Evolutionary conservation across 2,888 invertebrate genomes (phyloP).

Genomic region (Troides aeacus): DNA sequence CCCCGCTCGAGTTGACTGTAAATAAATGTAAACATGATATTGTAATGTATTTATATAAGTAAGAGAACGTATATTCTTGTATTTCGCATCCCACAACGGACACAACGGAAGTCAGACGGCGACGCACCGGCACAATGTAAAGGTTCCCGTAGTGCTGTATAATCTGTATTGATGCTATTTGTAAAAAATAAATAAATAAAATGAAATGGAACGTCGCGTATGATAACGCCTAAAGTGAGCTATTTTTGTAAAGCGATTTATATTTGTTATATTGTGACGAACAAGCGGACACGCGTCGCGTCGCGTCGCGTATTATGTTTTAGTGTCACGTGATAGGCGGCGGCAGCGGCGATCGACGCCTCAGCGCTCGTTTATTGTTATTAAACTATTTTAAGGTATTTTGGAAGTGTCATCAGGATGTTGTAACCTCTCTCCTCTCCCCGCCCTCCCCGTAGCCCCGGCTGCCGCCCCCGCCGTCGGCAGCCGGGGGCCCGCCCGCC

Average conservation of each 20-base stretch:
- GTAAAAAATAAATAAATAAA: too few relatives aligned
- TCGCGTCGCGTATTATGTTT: constrained; percentile 7
- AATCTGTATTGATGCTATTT: too few relatives aligned
- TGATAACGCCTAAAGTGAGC: constrained; percentile 5
- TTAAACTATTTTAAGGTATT: constrained; percentile 39
- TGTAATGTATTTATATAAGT: too few relatives aligned
- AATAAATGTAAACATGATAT: too few relatives aligned
- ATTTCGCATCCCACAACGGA: too few relatives aligned
- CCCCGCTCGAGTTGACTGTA: too few relatives aligned
- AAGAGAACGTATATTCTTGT: too few relatives aligned
- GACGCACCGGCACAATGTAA: too few relatives aligned
- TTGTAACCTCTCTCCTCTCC: constrained; percentile 29
- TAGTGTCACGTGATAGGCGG: constrained; percentile 6
- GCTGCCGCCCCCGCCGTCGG: too few relatives aligned
- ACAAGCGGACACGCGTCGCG: constrained; percentile 19
- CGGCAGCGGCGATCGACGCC: constrained; percentile 36
- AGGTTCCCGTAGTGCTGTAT: too few relatives aligned
- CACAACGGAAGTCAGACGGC: too few relatives aligned
- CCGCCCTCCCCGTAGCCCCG: background rate
- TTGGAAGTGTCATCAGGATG: constrained; percentile 46
- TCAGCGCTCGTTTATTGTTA: constrained; percentile 42
- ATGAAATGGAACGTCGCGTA: background rate
- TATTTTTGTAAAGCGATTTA: constrained; percentile 29
- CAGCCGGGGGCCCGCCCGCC: constrained; percentile 41
- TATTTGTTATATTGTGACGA: constrained; percentile 23